phyloP scores from a whole-genome alignment of 2,113 vertebrate species.

The Polypterus senegalus region DNA sequence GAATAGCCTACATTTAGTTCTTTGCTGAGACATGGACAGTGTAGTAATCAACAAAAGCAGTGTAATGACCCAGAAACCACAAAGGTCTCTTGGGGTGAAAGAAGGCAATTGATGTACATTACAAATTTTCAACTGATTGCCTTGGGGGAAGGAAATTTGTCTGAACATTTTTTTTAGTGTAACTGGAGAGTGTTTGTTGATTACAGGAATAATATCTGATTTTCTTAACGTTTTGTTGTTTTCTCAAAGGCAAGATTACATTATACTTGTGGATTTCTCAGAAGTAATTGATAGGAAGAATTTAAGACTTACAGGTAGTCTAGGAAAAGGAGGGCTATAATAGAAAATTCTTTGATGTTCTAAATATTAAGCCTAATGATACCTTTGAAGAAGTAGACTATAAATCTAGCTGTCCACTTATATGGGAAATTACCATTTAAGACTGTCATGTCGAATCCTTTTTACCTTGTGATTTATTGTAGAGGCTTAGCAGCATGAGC shows the following conservation, averaged over 20 bases:
- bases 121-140: too few species aligned
- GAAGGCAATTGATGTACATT: too few species aligned
- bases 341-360: conserved; percentile 2
- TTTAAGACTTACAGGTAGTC: conserved; percentile 4
- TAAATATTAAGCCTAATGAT: conserved; percentile 2
- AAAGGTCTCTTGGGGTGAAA: too few species aligned
- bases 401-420: conserved; percentile 3
- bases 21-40: too few species aligned
- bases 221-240: not conserved
- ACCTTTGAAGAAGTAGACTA: not conserved
- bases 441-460: conserved; percentile 5
- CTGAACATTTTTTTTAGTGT: too few species aligned
- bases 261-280: not conserved
- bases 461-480: conserved; percentile 3
- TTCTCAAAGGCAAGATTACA: not conserved
- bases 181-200: not conserved
- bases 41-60: too few species aligned
- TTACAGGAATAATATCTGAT: not conserved
- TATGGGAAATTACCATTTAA: conserved; percentile 2
- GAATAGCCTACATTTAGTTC: too few species aligned
- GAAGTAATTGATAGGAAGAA: not conserved
- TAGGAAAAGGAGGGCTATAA: not conserved
- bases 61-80: too few species aligned
- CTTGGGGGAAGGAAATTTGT: too few species aligned
- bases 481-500: not conserved